Evolutionary conservation across 2,113 vertebrate genomes (phyloP).

Genomic region (Scartelaos histophorus): DNA sequence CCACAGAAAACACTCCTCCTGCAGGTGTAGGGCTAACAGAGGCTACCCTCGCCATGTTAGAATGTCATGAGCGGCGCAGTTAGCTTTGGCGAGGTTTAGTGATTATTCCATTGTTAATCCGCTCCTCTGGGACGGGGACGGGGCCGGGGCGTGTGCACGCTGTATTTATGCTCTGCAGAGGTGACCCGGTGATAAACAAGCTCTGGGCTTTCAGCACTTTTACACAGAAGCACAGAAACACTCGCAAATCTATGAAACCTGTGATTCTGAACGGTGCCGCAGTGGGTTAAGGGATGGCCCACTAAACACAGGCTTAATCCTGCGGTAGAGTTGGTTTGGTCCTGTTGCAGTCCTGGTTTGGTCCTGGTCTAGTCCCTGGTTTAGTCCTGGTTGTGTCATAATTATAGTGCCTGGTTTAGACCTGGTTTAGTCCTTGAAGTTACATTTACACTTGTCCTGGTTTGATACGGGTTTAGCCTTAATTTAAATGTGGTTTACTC

Average conservation of each 20-base stretch:
- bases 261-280: not conserved
- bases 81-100: slow-evolving; percentile 39
- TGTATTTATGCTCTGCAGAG: slow-evolving; percentile 41
- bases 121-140: slow-evolving; percentile 11
- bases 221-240: slow-evolving; percentile 2
- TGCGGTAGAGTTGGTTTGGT: too few relatives aligned
- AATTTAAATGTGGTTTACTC: too few relatives aligned
- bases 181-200: slow-evolving; percentile 8
- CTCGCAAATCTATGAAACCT: slow-evolving; percentile 19
- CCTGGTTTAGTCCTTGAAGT: too few relatives aligned
- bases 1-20: slow-evolving; percentile 12
- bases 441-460: too few relatives aligned
- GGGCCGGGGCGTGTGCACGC: slow-evolving; percentile 16
- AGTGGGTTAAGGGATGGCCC: too few relatives aligned
- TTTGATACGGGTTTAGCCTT: too few relatives aligned
- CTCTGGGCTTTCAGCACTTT: slow-evolving; percentile 2
- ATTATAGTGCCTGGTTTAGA: too few relatives aligned
- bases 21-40: slow-evolving; percentile 39
- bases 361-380: too few relatives aligned
- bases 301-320: too few relatives aligned
- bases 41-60: slow-evolving; percentile 42
- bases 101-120: slow-evolving; percentile 54
- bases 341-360: too few relatives aligned
- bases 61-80: slow-evolving; percentile 64
- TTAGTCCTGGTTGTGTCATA: too few relatives aligned